Base-by-base conservation (phyloP, 92 coral and sea anemone species). In the Zoanthus sociatus region DNA sequence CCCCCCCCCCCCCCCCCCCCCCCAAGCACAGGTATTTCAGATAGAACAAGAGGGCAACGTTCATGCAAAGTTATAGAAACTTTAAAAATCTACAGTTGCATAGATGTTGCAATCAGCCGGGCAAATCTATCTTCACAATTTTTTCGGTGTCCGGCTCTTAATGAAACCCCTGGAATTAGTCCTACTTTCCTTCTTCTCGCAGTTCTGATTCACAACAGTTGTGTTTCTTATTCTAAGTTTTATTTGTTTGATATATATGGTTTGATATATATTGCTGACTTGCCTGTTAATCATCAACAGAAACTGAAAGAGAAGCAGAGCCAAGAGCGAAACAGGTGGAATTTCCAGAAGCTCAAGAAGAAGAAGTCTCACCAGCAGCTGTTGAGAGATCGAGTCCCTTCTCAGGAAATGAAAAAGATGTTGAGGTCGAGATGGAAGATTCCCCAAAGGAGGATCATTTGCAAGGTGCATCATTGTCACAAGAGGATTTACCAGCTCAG, bases 371-470 rank as follows among this genome's bases (percentile, higher is more conserved):
- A 10, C 46, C 47, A 26, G 74, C 47, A 26, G 74, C 9, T 63
- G 84, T 44, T 42, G 75, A 48, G 55, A 81, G 85, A 66, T 33
- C 21, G 21, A 87, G 89, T 21, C 91, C 91, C 17, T 5, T 46
- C 31, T 81, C 88, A 54, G 78, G 67, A 26, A 78, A 60, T 55
- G 89, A 88, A 50, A 78, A 74, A 47, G 92, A 91, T 51, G 83
- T 84, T 14, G 93, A 91, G 30, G 92, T 78, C 20, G 83, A 75
- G 16, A 81, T 45, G 51, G 93, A 91, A 18, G 93, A 91, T 42
- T 89, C 84, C 15, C 21, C 83, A 10, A 91, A 78, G 70, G 89
- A 81, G 70, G 58, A 51, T 81, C 13, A 71, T 9, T 91, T 77
- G 33, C 14, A 32, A 18, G 66, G 85, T 64, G n/a, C 61, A 45